These are phyloP conservation scores for Formica selysi DNA, from an alignment of 1,140 invertebrate species.

Conservation along the genomic window DNA sequence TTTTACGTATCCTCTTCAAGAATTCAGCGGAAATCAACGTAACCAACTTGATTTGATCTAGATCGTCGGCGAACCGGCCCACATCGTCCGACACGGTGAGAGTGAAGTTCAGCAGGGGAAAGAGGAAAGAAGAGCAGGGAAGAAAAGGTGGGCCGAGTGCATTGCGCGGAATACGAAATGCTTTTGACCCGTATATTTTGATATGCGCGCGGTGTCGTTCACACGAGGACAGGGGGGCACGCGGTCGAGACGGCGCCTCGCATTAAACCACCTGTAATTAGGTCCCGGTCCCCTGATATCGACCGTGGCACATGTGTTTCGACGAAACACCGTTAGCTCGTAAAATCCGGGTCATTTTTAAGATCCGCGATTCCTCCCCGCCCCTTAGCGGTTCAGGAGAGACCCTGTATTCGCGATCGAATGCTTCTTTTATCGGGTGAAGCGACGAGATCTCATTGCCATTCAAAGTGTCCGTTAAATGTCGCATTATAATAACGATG, in stretches of 20 bases:
- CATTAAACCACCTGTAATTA: constrained; percentile 38
- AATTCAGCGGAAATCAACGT: constrained; percentile 20
- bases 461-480: no score
- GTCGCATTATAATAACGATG: no score
- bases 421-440: neutral
- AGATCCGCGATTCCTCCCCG: neutral
- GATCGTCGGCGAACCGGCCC: constrained; percentile 7
- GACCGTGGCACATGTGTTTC: neutral
- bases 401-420: neutral
- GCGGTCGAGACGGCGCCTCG: neutral
- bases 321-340: constrained; percentile 40
- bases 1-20: neutral
- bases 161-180: constrained; percentile 46
- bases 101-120: constrained; percentile 32
- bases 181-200: constrained; percentile 50
- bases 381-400: neutral
- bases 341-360: constrained; percentile 41
- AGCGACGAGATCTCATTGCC: neutral
- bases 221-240: neutral
- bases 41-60: constrained; percentile 21
- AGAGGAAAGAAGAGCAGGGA: neutral
- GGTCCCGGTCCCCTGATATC: neutral
- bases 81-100: constrained; percentile 26
- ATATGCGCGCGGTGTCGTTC: constrained; percentile 19
- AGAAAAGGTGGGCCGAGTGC: constrained; percentile 15